Evolutionary conservation across 1,140 invertebrate genomes (phyloP).

Genomic region (Mylabris phalerata): DNA sequence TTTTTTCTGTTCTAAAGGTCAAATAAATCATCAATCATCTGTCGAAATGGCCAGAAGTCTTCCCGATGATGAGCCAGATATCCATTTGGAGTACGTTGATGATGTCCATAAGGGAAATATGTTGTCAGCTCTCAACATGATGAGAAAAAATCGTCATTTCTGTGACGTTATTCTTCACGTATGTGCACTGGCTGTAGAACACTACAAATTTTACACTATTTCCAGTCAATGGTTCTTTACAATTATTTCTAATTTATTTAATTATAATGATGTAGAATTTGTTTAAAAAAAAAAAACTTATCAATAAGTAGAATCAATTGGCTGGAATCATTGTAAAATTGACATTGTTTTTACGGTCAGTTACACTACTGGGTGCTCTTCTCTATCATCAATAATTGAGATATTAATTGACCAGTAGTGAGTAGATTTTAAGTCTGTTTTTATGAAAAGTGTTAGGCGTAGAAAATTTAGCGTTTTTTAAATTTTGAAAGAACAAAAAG

Average conservation of each 20-base stretch:
- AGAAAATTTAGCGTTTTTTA: no score
- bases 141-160: conserved; percentile 69
- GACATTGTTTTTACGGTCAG: conserved; percentile 38
- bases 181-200: conserved; percentile 43
- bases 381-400: conserved; percentile 34
- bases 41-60: conserved; percentile 16
- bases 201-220: conserved; percentile 29
- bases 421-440: conserved; percentile 39
- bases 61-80: conserved; percentile 24
- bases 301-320: conserved; percentile 12
- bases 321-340: conserved; percentile 35
- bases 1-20: neutral
- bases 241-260: neutral
- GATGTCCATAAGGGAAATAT: conserved; percentile 49
- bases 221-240: conserved; percentile 16
- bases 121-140: conserved; percentile 60
- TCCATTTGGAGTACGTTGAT: conserved; percentile 45
- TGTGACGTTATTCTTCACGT: conserved; percentile 75
- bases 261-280: neutral
- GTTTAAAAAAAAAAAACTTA: no score
- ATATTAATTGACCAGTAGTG: conserved; percentile 39
- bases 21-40: neutral
- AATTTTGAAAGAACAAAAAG: neutral
- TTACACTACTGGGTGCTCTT: conserved; percentile 39
- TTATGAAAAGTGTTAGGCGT: conserved; percentile 7